Percentiles rank a stretch among this genome's conserved stretches.
These are phyloP conservation scores for Melipona quadrifasciata DNA, from an alignment of 1,140 invertebrate species.

Conservation along the genomic window DNA sequence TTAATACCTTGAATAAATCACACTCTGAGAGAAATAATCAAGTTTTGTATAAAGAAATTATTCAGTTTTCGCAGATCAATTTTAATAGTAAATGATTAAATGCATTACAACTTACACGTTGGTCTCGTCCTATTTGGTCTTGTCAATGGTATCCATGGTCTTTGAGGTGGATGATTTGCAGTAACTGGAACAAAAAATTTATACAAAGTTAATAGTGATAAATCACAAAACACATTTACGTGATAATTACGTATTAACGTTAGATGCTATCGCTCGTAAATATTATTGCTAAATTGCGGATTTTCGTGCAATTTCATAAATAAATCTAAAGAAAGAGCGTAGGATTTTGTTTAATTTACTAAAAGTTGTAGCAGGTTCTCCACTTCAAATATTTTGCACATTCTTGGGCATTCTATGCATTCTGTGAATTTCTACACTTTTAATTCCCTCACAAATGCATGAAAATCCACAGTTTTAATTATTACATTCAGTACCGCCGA, in stretches of 20 bases:
- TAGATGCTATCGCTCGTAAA: too few relatives aligned
- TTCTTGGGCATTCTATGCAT: too few relatives aligned
- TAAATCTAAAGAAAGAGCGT: too few relatives aligned
- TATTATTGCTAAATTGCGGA: too few relatives aligned
- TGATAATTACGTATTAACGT: neutral
- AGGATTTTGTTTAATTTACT: too few relatives aligned
- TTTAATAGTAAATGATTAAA: neutral
- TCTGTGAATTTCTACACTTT: too few relatives aligned
- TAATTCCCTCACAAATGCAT: too few relatives aligned
- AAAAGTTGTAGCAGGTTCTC: too few relatives aligned
- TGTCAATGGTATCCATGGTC: slow-evolving; percentile 96
- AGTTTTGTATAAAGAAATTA: neutral
- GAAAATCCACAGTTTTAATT: too few relatives aligned
- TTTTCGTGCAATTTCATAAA: too few relatives aligned
- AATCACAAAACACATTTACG: neutral
- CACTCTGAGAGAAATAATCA: neutral
- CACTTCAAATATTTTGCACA: too few relatives aligned
- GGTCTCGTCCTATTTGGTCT: slow-evolving; percentile 92
- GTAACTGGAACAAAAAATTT: slow-evolving; percentile 89
- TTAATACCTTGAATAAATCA: neutral
- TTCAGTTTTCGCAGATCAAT: neutral
- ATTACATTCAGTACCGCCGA: too few relatives aligned
- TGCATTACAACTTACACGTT: slow-evolving; percentile 87
- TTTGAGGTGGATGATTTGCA: slow-evolving; percentile 92
- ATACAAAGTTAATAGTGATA: neutral